Evolutionary conservation across 2,113 vertebrate genomes (phyloP), one percentile per base, ranked within the genome.

Genomic region (Cyprinodon tularosa): DNA sequence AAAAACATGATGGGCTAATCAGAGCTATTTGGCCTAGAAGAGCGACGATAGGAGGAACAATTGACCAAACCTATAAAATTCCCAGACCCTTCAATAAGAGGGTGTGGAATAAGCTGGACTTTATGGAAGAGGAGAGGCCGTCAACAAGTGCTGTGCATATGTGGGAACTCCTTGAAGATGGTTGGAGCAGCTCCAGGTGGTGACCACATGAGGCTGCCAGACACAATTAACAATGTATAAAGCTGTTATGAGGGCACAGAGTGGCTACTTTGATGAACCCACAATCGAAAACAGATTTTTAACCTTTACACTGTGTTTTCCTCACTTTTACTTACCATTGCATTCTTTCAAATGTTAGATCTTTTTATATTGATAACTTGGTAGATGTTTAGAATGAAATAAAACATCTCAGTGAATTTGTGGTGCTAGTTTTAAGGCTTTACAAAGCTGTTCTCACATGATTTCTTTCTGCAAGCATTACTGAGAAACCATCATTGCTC

Each of bases 121-220:
- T 22, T 38, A 57, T 47, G 37, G 17, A 62, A 47, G 42, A 38
- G 47, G 22, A 36, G 48, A 68, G 38, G n/a, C n/a, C 10, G 29
- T 22, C 38, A 63, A 57, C 60, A 69, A 57, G 38, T 69, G 60
- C 66, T 2, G 11, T 20, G 29, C 74, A 76, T 42, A 67, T 76
- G 57, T 50, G 57, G 20, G 5, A 48, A 76, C 11, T 36, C 38
- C 44, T 69, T 57, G 47, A 17, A 0, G 45, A 50, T 13, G 39
- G 15, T 50, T 76, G 36, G 36, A 68, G 37, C 38, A 44, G 36
- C 65, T 62, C 65, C 0, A 47, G 64, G 59, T 67, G 37, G 50
- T 8, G 59, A 76, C 66, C 66, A 63, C 39, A 53, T 42, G 11
- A 69, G 68, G 48, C 59, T 63, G 50, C 40, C n/a, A 66, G 38